Evolutionary conservation across 2,113 vertebrate species (phyloP).

Genomic region (Cisticola juncidis): DNA sequence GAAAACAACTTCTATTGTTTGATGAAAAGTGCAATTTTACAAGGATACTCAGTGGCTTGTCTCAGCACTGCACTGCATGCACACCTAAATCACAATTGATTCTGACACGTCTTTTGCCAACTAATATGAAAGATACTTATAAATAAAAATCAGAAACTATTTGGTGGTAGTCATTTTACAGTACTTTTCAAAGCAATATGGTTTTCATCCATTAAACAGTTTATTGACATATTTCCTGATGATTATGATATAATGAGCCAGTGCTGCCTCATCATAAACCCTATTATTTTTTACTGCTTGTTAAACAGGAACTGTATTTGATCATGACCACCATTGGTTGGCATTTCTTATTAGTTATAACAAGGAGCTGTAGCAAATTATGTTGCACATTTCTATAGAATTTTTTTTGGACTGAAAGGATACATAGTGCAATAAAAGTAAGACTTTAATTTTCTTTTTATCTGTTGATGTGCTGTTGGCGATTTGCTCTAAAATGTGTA

Average conservation of each 20-base stretch:
- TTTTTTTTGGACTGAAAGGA: neutral
- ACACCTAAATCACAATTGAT: conserved; percentile 68
- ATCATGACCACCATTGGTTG: neutral
- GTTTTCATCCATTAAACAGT: conserved; percentile 73
- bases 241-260: conserved; percentile 32
- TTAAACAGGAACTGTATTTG: neutral
- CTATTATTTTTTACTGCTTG: conserved; percentile 14
- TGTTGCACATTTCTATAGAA: neutral
- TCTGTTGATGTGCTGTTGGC: neutral
- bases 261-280: neutral
- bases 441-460: neutral
- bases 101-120: conserved; percentile 74
- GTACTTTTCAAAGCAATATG: conserved; percentile 49
- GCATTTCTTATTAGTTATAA: neutral
- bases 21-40: conserved; percentile 63
- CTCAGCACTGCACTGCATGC: conserved; percentile 42
- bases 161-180: conserved; percentile 66
- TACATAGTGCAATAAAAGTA: neutral
- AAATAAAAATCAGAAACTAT: conserved; percentile 84
- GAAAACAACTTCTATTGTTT: conserved; percentile 65
- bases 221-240: conserved; percentile 76
- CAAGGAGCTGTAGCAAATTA: neutral
- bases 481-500: neutral
- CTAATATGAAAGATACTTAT: conserved; percentile 76
- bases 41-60: conserved; percentile 47